These are phyloP conservation scores for Sciaenops ocellatus DNA, from an alignment of 2,797 vertebrate species.

Conservation along the genomic window DNA sequence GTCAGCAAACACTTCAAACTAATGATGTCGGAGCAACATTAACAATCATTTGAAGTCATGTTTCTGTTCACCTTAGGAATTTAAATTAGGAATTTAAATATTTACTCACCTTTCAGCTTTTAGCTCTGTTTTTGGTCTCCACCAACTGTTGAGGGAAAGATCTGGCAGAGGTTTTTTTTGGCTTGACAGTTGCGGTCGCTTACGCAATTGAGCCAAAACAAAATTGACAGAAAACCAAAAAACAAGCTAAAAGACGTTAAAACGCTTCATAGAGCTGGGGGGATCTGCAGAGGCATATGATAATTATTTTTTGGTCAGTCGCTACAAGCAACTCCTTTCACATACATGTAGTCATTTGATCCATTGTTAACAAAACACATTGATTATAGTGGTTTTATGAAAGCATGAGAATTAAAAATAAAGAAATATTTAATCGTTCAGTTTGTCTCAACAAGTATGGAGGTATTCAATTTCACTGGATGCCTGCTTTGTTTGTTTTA, in stretches of 20 bases:
- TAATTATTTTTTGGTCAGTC: background rate
- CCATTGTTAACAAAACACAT: background rate
- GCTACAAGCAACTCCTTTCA: background rate
- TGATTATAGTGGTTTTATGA: background rate
- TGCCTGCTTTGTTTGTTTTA: background rate
- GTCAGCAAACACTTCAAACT: too few relatives aligned
- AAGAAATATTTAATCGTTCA: background rate
- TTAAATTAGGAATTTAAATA: background rate
- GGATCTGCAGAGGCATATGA: too few relatives aligned
- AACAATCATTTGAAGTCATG: background rate
- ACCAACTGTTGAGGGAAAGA: background rate
- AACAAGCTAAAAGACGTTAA: background rate
- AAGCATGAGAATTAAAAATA: too few relatives aligned
- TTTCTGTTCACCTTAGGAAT: background rate
- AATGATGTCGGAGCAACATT: background rate
- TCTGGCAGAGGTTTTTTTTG: too few relatives aligned
- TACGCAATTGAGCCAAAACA: too few relatives aligned
- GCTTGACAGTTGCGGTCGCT: too few relatives aligned
- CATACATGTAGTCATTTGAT: background rate
- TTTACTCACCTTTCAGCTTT: background rate
- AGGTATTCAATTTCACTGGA: background rate
- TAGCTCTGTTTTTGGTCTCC: conserved; percentile 21
- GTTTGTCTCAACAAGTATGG: background rate
- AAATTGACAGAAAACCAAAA: background rate
- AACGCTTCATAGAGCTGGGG: too few relatives aligned